Evolutionary conservation across 2,888 invertebrate genomes (phyloP).

Genomic region (Griposia aprilina): DNA sequence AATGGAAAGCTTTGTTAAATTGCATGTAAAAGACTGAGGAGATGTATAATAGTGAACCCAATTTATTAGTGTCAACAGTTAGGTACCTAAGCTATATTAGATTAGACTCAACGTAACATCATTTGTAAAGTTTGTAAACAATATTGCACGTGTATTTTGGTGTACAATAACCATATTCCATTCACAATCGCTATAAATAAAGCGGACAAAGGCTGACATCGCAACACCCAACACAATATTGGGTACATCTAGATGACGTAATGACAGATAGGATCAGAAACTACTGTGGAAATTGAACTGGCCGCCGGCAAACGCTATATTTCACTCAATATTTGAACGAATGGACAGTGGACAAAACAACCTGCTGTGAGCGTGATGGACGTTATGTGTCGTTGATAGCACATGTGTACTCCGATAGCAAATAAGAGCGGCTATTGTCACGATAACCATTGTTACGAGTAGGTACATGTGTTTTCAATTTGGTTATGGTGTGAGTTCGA

Average conservation of each 20-base stretch:
- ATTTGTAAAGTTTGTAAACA: not conserved
- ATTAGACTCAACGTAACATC: not conserved
- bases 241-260: slow-evolving; percentile 76
- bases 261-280: slow-evolving; percentile 82
- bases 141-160: not conserved
- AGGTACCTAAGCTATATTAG: not conserved
- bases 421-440: slow-evolving; percentile 71
- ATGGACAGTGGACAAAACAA: slow-evolving; percentile 78
- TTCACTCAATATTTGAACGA: slow-evolving; percentile 83
- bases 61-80: not conserved
- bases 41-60: not conserved
- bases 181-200: slow-evolving; percentile 71
- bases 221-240: slow-evolving; percentile 72
- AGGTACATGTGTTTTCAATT: slow-evolving; percentile 38
- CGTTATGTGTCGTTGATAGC: slow-evolving; percentile 69
- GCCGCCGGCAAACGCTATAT: slow-evolving; percentile 75
- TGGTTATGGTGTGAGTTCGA: slow-evolving; percentile 15
- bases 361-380: slow-evolving; percentile 86
- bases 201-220: slow-evolving; percentile 74
- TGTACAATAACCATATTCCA: slow-evolving; percentile 14
- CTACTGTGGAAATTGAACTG: slow-evolving; percentile 78
- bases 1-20: not conserved
- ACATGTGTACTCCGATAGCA: slow-evolving; percentile 43
- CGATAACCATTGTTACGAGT: slow-evolving; percentile 63
- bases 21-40: not conserved